A percentile compares a stretch with the other conserved stretches of the same genome.
Conservation (phyloP, 2,797 vertebrate genomes). For the Micropoecilia bifurca region DNA sequence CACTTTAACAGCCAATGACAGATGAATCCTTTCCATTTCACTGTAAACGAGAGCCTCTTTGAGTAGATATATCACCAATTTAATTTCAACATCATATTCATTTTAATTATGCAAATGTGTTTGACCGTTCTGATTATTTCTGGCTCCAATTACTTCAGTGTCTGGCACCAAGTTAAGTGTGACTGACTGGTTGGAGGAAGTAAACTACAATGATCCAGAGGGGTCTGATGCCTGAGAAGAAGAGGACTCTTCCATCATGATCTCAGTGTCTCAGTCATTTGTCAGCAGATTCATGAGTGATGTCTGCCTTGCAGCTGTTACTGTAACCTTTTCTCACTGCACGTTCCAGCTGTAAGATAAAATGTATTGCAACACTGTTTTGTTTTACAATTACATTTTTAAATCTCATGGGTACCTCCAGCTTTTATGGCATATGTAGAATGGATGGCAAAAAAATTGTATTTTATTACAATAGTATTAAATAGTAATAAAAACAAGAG, state of each 20-base stretch:
- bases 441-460: not conserved
- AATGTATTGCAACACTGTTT: not conserved
- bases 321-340: not conserved
- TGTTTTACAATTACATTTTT: not conserved
- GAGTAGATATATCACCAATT: not conserved
- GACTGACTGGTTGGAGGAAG: slow-evolving; percentile 16
- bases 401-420: not conserved
- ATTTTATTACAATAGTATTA: not conserved
- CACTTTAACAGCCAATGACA: slow-evolving; percentile 13
- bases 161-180: not conserved
- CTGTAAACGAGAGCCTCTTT: not conserved
- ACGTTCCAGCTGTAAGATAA: not conserved
- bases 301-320: not conserved
- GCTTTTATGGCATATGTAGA: not conserved
- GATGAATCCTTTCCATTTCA: slow-evolving; percentile 7
- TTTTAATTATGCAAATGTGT: slow-evolving; percentile 7
- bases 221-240: not conserved
- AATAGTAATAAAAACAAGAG: not conserved
- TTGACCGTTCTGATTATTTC: slow-evolving; percentile 3
- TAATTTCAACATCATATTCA: not conserved
- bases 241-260: not conserved
- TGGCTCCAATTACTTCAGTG: not conserved
- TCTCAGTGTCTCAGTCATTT: slow-evolving; percentile 16
- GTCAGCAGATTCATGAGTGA: not conserved
- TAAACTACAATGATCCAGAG: not conserved